Percentiles rank a stretch among this genome's conserved stretches.
Conservation (phyloP, 2,113 vertebrate genomes). For the Lucifuga dentata region DNA sequence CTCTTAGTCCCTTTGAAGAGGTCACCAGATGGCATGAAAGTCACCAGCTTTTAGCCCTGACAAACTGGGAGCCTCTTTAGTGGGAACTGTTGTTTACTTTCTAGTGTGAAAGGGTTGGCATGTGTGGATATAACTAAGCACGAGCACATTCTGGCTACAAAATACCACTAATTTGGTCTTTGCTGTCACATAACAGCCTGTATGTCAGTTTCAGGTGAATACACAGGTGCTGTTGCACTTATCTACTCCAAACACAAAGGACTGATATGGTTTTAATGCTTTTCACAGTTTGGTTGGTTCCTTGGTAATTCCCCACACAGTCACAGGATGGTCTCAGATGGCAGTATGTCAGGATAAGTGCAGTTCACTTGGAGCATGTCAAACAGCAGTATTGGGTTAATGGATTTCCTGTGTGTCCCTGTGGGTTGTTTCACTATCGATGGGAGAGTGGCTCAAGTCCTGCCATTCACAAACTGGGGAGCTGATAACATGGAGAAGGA, state of each 20-base stretch:
- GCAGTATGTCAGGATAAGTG: conserved; percentile 58
- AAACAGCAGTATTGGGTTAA: conserved; percentile 66
- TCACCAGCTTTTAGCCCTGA: conserved; percentile 65
- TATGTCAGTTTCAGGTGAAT: not conserved
- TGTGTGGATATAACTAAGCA: not conserved
- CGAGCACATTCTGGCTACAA: too few species aligned
- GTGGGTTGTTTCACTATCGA: conserved; percentile 71
- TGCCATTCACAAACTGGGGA: conserved; percentile 62
- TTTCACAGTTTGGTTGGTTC: conserved; percentile 2
- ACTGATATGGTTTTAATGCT: conserved; percentile 4
- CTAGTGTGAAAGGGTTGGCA: conserved; percentile 44
- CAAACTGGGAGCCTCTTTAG: conserved; percentile 54
- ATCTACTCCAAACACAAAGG: not conserved
- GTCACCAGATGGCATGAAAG: conserved; percentile 80
- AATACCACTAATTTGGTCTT: too few species aligned
- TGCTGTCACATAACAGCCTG: too few species aligned
- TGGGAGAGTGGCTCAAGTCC: conserved; percentile 69
- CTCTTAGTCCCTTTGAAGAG: conserved; percentile 65
- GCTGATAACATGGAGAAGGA: conserved; percentile 62
- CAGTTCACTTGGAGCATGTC: conserved; percentile 68
- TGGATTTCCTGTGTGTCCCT: conserved; percentile 74
- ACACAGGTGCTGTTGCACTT: not conserved
- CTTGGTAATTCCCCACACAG: conserved; percentile 30
- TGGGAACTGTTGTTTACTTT: conserved; percentile 38
- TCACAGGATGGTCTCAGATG: conserved; percentile 37